Evolutionary conservation across 2,888 invertebrate genomes (phyloP), one percentile per base, ranked within the genome.

Genomic region (Lochmaea crataegi): DNA sequence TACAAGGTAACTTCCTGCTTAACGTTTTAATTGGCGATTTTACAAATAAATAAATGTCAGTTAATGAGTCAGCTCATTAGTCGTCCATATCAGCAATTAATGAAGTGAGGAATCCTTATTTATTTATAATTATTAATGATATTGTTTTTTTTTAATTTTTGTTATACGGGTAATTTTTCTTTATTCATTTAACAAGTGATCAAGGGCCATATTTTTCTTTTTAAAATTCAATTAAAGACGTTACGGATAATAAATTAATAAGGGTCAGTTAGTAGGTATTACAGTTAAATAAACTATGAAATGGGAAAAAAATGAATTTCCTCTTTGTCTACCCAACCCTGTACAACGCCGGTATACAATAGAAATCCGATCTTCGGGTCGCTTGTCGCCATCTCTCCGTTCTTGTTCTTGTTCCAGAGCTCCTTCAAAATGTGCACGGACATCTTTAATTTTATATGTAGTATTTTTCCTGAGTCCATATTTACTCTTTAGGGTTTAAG

Each of bases 1-100:
- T n/a, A 48, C 61, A 61, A 57, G 61, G 77, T 63, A 12, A 63
- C 74, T 80, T 81, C 80, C 81, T 80, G 80, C 76, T 79, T 76
- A 75, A 75, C 71, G 76, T 74, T 78, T 80, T 81, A 81, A 81
- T 80, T 80, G 79, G 79, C 75, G 76, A 78, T 75, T 79, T 79
- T 76, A 80, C 78, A 80, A 79, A 80, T 80, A 81, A 79, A 80
- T 77, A 79, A 79, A 75, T 75, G 74, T 75, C 75, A 74, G 60
- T 70, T 78, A 79, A 80, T 77, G 78, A 76, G 72, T 71, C 63
- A 75, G 75, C 77, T 80, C 75, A 76, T 79, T 80, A 80, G 68
- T 61, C 65, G 68, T 41, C 18, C 42, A 63, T 71, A 57, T 67
- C 58, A 48, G 72, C 75, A 78, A 80, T 79, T 79, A 79, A 78